Base-by-base conservation (phyloP, 2,888 invertebrate species). In the Dioctria linearis region DNA sequence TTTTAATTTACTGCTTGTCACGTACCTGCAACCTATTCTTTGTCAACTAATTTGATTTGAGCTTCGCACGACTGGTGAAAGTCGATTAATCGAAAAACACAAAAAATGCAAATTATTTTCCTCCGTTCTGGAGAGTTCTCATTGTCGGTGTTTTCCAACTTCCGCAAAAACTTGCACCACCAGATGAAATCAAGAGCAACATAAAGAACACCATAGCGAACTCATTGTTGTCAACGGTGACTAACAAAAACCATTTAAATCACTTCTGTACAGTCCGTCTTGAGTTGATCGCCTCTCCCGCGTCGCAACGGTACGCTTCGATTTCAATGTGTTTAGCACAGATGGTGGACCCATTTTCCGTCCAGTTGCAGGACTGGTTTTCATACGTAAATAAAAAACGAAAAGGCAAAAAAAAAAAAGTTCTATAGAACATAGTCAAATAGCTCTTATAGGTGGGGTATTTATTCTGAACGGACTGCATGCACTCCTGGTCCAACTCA, bases 361-460 rank as follows among this genome's bases (percentile, higher is more conserved):
- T 61, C 61, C 37, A 61, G 61, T 61, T 25, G 39, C 61, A 61
- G 25, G 61, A 61, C 37, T 61, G 61, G 61, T 61, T 39, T 13
- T 61, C 61, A 54, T 11, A 51, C 51, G 51, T 9, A 51, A 51
- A 51, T 6, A 51, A 11, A 51, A 6, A 11, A 2, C 2, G 1
- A 51, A 9, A 51, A 51, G 11, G 2, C 51, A 51, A 51, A 6
- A 51, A 11, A 51, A 13, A 25, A 25, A 25, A 4, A 61, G 39
- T 37, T n/a, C 54, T 11, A 25, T 61, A 25, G 8, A 25, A 61
- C 4, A 5, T 6, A 5, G 25, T 25, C 39, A 61, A 61, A 25
- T 6, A 61, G 25, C 25, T 61, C 61, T 4, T 6, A 25, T 61
- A 39, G 54, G 11, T 54, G 11, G 11, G 3, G 54, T 46, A 5